A percentile compares a stretch with the other conserved stretches of the same genome.
Evolutionary conservation across 2,797 vertebrate species (phyloP).

Genomic region (Morus bassanus): DNA sequence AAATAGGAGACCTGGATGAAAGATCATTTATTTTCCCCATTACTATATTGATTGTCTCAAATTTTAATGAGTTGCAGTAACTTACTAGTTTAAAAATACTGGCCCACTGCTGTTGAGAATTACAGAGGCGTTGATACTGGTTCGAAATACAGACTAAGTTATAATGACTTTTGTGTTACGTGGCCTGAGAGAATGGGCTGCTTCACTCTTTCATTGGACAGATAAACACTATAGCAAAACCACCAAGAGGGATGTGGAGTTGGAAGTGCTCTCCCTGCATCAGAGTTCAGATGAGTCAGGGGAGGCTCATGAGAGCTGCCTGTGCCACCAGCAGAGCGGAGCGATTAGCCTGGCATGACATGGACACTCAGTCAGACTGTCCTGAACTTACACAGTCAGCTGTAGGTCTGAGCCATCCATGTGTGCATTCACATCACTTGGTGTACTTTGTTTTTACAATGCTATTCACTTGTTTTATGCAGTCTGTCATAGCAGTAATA

Average conservation of each 20-base stretch:
- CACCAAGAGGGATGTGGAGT: too few relatives aligned
- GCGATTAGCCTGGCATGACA: accelerated
- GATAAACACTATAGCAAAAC: background rate
- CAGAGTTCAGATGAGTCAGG: background rate
- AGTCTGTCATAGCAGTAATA: background rate
- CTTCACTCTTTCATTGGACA: background rate
- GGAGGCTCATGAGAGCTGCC: background rate
- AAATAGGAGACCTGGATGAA: background rate
- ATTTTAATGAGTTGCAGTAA: background rate
- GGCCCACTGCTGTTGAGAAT: background rate
- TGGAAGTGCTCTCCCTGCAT: background rate
- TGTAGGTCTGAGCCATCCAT: background rate
- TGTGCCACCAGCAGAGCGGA: background rate
- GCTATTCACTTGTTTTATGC: background rate
- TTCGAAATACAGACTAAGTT: background rate
- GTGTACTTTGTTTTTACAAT: background rate
- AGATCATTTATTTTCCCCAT: background rate
- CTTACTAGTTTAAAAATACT: background rate
- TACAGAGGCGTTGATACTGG: background rate
- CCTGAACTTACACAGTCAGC: background rate
- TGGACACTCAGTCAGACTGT: background rate
- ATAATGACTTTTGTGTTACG: background rate
- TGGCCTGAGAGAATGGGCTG: background rate
- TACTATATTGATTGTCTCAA: background rate
- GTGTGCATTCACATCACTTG: background rate